Evolutionary conservation across 2,113 vertebrate species (phyloP).

Genomic region (Psittacus erithacus): DNA sequence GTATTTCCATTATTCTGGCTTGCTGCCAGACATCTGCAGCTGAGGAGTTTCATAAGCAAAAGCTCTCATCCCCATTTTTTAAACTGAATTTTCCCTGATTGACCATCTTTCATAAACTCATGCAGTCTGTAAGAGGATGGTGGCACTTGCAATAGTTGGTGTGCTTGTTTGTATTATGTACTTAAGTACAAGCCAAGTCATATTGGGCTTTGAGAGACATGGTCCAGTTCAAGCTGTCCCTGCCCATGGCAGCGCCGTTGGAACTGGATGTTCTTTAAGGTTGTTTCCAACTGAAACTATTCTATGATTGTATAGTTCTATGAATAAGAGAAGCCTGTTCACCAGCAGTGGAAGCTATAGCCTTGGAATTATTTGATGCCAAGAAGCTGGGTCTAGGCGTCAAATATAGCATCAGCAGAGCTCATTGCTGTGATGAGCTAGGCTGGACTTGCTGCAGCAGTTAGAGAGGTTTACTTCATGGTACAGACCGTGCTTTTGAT

Average conservation of each 20-base stretch:
- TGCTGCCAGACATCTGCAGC: background rate
- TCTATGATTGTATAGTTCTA: background rate
- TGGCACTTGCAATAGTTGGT: background rate
- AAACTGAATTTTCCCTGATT: background rate
- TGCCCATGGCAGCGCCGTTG: background rate
- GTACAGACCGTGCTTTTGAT: background rate
- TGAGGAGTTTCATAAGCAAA: background rate
- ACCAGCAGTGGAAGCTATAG: rapidly evolving
- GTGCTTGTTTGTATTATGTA: background rate
- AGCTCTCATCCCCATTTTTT: background rate
- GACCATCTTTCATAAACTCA: background rate
- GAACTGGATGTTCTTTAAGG: background rate
- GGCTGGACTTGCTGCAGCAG: background rate
- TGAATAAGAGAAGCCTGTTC: background rate
- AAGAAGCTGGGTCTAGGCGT: background rate
- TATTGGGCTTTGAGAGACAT: background rate
- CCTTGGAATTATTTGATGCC: background rate
- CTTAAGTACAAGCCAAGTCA: background rate
- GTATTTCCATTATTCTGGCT: background rate
- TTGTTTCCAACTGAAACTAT: background rate
- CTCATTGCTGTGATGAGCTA: rapidly evolving
- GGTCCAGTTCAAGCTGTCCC: background rate
- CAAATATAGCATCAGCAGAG: background rate
- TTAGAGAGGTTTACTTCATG: background rate
- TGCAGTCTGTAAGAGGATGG: background rate